Evolutionary conservation across 2,113 vertebrate genomes (phyloP), one percentile per base, ranked within the genome.

Genomic region (Tragelaphus buxtoni): DNA sequence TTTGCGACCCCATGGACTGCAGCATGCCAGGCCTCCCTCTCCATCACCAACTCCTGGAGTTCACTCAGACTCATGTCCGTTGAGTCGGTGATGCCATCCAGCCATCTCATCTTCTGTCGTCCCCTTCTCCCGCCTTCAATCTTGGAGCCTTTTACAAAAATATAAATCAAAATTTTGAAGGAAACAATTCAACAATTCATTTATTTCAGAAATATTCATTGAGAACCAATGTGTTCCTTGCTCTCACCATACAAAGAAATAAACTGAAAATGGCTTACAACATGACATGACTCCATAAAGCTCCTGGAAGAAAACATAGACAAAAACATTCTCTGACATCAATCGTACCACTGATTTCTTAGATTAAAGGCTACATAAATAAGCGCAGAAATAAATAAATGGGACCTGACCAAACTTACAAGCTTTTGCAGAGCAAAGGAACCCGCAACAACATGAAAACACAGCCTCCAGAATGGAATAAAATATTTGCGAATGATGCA

Each of bases 131-230:
- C 0, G 5, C 65, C 65, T 39, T 39, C 35, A 72, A 24, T 24
- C 18, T 39, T 69, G 18, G 65, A 69, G n/a, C 3, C 39, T 96
- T 69, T 84, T 28, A 79, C 28, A 61, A 84, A 79, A 93, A 28
- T 53, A 72, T 56, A 60, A 83, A n/a, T 93, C 3, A 42, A 32
- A 96, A 22, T 47, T 84, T 81, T 81, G 42, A 94, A 22, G 35
- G 53, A 11, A 87, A 61, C 90, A 49, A 45, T 22, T 83, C 32
- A 95, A 14, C 11, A 22, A 35, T 85, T 85, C 56, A 85, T 22
- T 8, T 72, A 86, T 65, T 86, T 3, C 65, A 69, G 47, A 95
- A 72, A 32, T 76, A 76, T 39, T 84, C 30, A 58, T 61, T 96
- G 45, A 45, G 2, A 53, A 85, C 22, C 2, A 84, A 4, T 84